Conservation (phyloP, 2,888 invertebrate species). For the Malthinus seriepunctatus region DNA sequence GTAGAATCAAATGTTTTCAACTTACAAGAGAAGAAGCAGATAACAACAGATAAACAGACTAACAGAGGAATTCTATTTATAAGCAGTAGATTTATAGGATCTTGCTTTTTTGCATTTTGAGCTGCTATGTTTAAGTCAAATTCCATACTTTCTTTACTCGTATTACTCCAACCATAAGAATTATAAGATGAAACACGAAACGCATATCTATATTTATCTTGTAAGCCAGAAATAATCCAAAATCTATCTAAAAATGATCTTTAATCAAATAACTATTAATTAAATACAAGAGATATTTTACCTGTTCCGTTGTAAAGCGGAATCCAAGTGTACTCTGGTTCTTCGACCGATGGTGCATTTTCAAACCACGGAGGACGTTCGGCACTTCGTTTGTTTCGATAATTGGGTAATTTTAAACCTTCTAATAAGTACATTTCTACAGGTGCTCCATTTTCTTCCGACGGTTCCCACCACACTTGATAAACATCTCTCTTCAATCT, state of each 20-base stretch:
- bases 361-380: slow-evolving; percentile 49
- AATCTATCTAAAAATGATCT: slow-evolving; percentile 63
- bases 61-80: slow-evolving; percentile 66
- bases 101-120: slow-evolving; percentile 58
- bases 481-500: slow-evolving; percentile 73
- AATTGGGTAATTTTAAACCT: slow-evolving; percentile 57
- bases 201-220: slow-evolving; percentile 64
- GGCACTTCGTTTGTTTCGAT: slow-evolving; percentile 46
- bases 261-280: neutral
- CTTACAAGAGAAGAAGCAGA: slow-evolving; percentile 58
- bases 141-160: slow-evolving; percentile 69
- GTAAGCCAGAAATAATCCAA: slow-evolving; percentile 76
- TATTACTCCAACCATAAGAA: slow-evolving; percentile 79
- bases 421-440: slow-evolving; percentile 76
- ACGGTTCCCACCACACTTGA: slow-evolving; percentile 80
- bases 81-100: slow-evolving; percentile 58
- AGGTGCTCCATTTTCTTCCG: slow-evolving; percentile 76
- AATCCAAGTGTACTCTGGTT: slow-evolving; percentile 63
- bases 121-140: slow-evolving; percentile 57
- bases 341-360: slow-evolving; percentile 60
- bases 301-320: slow-evolving; percentile 77
- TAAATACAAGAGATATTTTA: slow-evolving; percentile 40
- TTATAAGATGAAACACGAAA: slow-evolving; percentile 82
- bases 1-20: too few relatives aligned
- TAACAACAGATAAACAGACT: slow-evolving; percentile 53